Conservation (phyloP, 2,113 vertebrate species). For the Myrmophylax atrothorax region DNA sequence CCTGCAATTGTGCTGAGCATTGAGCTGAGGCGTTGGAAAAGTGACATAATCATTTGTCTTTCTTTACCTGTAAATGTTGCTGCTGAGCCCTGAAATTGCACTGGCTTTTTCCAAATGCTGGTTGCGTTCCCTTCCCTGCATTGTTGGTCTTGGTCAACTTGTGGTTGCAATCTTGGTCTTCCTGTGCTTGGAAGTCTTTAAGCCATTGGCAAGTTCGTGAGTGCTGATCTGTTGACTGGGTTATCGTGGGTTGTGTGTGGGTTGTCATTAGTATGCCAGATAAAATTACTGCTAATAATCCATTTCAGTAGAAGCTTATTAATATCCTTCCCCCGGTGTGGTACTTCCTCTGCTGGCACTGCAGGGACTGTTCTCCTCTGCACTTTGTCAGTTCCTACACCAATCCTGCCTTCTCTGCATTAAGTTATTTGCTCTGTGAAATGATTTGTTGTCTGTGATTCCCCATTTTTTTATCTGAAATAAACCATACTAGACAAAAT, state of each 20-base stretch:
- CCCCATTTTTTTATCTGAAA: background rate
- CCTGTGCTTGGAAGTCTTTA: background rate
- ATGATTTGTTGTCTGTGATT: background rate
- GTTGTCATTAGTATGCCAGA: background rate
- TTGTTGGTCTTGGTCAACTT: background rate
- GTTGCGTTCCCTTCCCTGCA: fast-evolving
- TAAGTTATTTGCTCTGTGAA: background rate
- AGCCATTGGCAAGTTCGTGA: background rate
- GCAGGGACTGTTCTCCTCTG: background rate
- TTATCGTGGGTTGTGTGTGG: fast-evolving
- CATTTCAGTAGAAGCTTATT: background rate
- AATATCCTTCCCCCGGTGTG: background rate
- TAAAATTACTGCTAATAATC: background rate
- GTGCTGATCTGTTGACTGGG: background rate
- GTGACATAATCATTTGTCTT: background rate
- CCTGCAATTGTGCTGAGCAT: background rate
- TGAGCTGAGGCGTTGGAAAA: background rate
- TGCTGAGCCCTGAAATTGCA: background rate
- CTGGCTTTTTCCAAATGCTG: background rate
- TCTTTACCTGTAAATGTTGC: background rate
- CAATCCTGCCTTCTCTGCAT: background rate
- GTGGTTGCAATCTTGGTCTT: background rate
- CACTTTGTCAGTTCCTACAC: background rate
- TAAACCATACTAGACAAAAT: background rate
- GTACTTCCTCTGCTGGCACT: background rate